Evolutionary conservation across 2,888 invertebrate genomes (phyloP).

Genomic region (Galerucella calmariensis): DNA sequence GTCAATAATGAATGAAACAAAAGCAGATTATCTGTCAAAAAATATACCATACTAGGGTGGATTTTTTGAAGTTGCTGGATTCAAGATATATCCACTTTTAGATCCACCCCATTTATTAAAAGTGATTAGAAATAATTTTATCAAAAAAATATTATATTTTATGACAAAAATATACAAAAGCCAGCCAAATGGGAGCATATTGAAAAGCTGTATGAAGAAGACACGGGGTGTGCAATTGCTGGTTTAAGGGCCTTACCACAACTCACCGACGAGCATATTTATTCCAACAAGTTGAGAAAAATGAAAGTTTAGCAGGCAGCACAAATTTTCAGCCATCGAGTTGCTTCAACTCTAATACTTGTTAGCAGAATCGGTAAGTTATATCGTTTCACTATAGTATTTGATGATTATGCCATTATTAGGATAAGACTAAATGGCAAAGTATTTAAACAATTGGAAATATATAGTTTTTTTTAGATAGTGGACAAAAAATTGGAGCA

Average conservation of each 20-base stretch:
- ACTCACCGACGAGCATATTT: slow-evolving; percentile 7
- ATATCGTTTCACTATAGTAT: too few species aligned
- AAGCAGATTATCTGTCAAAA: slow-evolving; percentile 21
- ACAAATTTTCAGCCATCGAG: slow-evolving; percentile 17
- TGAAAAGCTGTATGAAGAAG: slow-evolving; percentile 10
- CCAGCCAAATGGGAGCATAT: slow-evolving; percentile 40
- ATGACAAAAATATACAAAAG: slow-evolving; percentile 5
- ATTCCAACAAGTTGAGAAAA: slow-evolving; percentile 7
- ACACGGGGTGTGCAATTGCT: neutral
- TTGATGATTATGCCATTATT: too few species aligned
- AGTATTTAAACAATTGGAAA: too few species aligned
- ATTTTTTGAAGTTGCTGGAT: slow-evolving; percentile 28
- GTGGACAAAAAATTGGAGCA: too few species aligned
- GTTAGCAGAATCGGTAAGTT: slow-evolving; percentile 10
- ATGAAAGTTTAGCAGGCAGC: slow-evolving; percentile 14
- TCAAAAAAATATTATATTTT: neutral
- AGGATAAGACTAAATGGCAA: too few species aligned
- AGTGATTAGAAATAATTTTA: too few species aligned
- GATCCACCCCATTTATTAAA: neutral
- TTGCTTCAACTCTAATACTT: slow-evolving; percentile 2
- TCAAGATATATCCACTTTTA: slow-evolving; percentile 36
- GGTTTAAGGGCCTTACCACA: slow-evolving; percentile 5
- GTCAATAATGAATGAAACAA: slow-evolving; percentile 28
- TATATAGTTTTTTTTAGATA: too few species aligned
- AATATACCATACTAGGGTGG: slow-evolving; percentile 7